A percentile compares a stretch with the other conserved stretches of the same genome.
Evolutionary conservation across 2,888 invertebrate genomes (phyloP).

Genomic region (Apodemia zela): DNA sequence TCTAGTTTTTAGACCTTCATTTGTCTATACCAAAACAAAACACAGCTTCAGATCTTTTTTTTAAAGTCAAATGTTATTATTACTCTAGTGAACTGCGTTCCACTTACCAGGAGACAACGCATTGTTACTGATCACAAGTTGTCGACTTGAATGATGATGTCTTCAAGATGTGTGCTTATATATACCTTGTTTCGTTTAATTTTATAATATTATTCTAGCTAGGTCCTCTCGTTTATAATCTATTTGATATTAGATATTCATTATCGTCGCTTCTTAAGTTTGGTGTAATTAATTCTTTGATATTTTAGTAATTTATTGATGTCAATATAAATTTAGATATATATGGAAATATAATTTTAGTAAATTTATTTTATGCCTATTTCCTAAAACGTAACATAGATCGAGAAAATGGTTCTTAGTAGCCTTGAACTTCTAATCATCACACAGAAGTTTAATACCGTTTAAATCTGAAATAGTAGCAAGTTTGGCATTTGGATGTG

Average conservation of each 20-base stretch:
- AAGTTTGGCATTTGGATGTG: no score
- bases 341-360: background rate
- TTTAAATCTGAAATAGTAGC: no score
- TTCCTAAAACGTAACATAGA: background rate
- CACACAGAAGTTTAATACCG: background rate
- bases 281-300: slow-evolving; percentile 23
- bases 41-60: background rate
- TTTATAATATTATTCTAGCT: slow-evolving; percentile 54
- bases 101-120: slow-evolving; percentile 65
- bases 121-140: slow-evolving; percentile 59
- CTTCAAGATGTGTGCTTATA: slow-evolving; percentile 59
- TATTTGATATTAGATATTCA: slow-evolving; percentile 54
- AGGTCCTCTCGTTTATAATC: slow-evolving; percentile 64
- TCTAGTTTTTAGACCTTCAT: no score
- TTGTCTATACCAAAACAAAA: background rate
- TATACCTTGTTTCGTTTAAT: slow-evolving; percentile 69
- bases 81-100: background rate
- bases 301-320: background rate
- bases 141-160: slow-evolving; percentile 59
- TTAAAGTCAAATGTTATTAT: background rate
- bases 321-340: slow-evolving; percentile 1
- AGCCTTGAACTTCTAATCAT: background rate
- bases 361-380: slow-evolving; percentile 9
- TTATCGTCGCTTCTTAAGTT: slow-evolving; percentile 61
- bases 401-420: background rate